Base-by-base conservation (phyloP, 2,797 vertebrate genomes). In the Gobio occitaniae region DNA sequence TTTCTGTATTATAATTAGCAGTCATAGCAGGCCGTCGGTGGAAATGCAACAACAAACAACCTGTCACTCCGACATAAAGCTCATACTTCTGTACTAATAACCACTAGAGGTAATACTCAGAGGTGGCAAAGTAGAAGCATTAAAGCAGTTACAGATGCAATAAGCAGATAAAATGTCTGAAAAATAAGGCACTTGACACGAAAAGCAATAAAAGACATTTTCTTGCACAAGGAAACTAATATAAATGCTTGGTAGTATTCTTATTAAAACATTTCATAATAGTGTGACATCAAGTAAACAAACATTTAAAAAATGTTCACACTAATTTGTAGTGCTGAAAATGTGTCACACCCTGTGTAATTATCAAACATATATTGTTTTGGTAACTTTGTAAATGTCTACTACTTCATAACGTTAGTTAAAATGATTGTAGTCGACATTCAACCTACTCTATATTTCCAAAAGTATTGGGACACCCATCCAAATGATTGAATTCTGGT, bases 1-100 rank as follows among this genome's bases (percentile, higher is more conserved):
- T 69, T 84, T 84, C 65, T 47, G 54, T 48, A 61, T 78, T 56
- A 84, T 78, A 70, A 78, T 84, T 84, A 84, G 50, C 11, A 56
- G 50, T 25, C 36, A 3, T 78, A 70, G 63, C 16, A n/a, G 82
- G 25, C 63, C 13, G 36, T 61, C 25, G 2, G n/a, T 48, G 63
- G 52, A 84, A 78, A 78, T n/a, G 50, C 74, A 84, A 84, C 59
- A 66, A 66, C 65, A 84, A 78, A 70, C 52, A 47, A n/a, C 38
- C 50, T 68, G n/a, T 54, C 72, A 32, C 66, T 68, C 41, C 36
- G 36, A 78, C 66, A 48, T 38, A 41, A 61, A 69, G 52, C 65
- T 69, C 74, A 84, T 59, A 48, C 48, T 47, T 47, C 16, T 32
- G 50, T 54, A 16, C 21, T 54, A 78, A 66, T 66, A 76, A 32